Evolutionary conservation across 2,888 invertebrate species (phyloP).

Genomic region (Aelia acuminata): DNA sequence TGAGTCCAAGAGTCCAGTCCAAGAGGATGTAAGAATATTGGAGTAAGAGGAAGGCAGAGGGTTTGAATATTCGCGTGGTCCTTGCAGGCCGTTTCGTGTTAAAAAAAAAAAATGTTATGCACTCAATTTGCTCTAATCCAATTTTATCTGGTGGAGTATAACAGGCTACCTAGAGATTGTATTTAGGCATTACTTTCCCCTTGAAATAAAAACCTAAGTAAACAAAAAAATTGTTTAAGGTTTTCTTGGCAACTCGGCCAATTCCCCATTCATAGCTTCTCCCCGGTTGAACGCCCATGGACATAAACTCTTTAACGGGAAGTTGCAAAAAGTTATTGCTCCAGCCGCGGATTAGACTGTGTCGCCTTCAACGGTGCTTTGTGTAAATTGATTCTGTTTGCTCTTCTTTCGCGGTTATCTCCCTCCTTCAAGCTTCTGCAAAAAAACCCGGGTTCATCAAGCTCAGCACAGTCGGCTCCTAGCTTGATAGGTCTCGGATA

Average conservation of each 20-base stretch:
- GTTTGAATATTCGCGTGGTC: too few relatives aligned
- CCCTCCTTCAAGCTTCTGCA: not conserved
- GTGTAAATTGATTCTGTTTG: constrained; percentile 48
- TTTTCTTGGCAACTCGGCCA: not conserved
- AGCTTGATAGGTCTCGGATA: not conserved
- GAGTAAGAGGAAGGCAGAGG: too few relatives aligned
- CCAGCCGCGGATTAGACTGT: not conserved
- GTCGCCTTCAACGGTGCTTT: constrained; percentile 37
- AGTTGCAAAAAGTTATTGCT: not conserved
- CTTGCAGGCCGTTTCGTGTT: too few relatives aligned
- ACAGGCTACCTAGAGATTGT: not conserved
- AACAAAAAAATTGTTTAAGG: not conserved
- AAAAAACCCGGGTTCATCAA: not conserved
- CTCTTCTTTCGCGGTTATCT: constrained; percentile 35
- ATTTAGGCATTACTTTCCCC: not conserved
- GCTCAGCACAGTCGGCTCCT: not conserved
- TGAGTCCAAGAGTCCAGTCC: too few relatives aligned
- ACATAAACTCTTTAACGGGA: constrained; percentile 20
- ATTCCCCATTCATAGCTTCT: not conserved
- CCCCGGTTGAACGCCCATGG: not conserved
- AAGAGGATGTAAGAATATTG: too few relatives aligned
- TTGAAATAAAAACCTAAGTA: not conserved
- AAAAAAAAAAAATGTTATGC: too few relatives aligned
- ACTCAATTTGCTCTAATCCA: too few relatives aligned
- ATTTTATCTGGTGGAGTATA: too few relatives aligned